These are phyloP conservation scores for Thymelicus lineola DNA, from an alignment of 2,888 invertebrate genomes.

Conservation along the genomic window DNA sequence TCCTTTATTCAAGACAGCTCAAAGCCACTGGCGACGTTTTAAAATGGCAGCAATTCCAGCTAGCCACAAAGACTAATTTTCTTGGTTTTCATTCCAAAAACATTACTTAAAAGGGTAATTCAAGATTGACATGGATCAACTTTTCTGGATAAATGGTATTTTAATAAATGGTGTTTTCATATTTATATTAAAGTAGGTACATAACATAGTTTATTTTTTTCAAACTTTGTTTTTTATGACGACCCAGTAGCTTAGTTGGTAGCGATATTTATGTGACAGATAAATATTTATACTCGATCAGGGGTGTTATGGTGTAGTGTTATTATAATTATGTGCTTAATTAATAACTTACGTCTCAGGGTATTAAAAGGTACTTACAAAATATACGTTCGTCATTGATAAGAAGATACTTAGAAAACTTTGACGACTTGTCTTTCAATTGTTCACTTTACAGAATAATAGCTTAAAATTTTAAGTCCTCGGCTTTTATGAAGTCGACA, in stretches of 20 bases:
- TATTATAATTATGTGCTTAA: too few relatives aligned
- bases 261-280: too few relatives aligned
- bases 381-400: slow-evolving; percentile 47
- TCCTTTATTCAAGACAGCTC: slow-evolving; percentile 37
- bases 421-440: slow-evolving; percentile 60
- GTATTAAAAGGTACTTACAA: background rate
- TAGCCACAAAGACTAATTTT: slow-evolving; percentile 17
- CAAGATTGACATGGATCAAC: background rate
- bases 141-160: too few relatives aligned
- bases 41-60: slow-evolving; percentile 16
- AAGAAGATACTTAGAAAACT: slow-evolving; percentile 54
- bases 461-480: slow-evolving; percentile 71
- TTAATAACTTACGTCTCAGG: background rate
- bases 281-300: too few relatives aligned
- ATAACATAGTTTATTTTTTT: too few relatives aligned
- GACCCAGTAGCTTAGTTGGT: too few relatives aligned
- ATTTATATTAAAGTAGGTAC: too few relatives aligned
- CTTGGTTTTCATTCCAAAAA: slow-evolving; percentile 37
- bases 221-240: too few relatives aligned
- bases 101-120: slow-evolving; percentile 14
- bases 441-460: slow-evolving; percentile 67
- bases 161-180: too few relatives aligned
- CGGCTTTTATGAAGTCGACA: slow-evolving; percentile 72
- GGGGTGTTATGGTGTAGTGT: too few relatives aligned
- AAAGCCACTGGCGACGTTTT: slow-evolving; percentile 21